A percentile compares a stretch with the other conserved stretches of the same genome.
Evolutionary conservation across 2,888 invertebrate species (phyloP).

Genomic region (Thymelicus sylvestris): DNA sequence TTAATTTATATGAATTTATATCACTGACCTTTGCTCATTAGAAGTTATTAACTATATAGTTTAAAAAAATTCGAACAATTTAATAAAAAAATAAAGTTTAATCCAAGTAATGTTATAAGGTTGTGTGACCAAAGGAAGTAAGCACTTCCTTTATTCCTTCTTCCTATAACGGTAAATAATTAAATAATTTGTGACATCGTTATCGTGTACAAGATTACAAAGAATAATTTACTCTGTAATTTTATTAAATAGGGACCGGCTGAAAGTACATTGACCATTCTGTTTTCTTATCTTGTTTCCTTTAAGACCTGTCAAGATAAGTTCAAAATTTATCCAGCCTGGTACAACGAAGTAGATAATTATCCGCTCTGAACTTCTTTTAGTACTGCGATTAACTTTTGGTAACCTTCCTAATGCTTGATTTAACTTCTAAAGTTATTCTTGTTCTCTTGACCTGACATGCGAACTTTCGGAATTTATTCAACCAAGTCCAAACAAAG

Average conservation of each 20-base stretch:
- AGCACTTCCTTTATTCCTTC: constrained; percentile 6
- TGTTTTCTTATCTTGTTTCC: constrained; percentile 13
- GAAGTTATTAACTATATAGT: too few species aligned
- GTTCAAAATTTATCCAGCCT: constrained; percentile 13
- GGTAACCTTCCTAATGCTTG: constrained; percentile 4
- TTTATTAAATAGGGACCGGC: constrained; percentile 13
- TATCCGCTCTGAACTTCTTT: constrained; percentile 15
- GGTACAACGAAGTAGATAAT: constrained; percentile 20
- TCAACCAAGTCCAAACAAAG: constrained; percentile 18
- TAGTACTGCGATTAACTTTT: constrained; percentile 2
- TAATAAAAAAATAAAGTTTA: too few species aligned
- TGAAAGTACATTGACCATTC: constrained; percentile 13
- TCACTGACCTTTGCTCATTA: too few species aligned
- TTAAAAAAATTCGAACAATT: too few species aligned
- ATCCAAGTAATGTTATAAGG: constrained; percentile 11
- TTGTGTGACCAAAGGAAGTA: not conserved
- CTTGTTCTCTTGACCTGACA: constrained; percentile 18
- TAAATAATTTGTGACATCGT: constrained; percentile 6
- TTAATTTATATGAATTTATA: too few species aligned
- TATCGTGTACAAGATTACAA: constrained; percentile 10
- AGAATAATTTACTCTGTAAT: constrained; percentile 11
- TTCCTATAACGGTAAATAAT: constrained; percentile 11
- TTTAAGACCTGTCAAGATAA: constrained; percentile 13
- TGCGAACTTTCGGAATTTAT: constrained; percentile 21
- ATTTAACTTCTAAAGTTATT: constrained; percentile 24